Percentiles rank a stretch among this genome's conserved stretches.
Conservation (phyloP, 2,797 vertebrate species). For the Thripadectes ignobilis region DNA sequence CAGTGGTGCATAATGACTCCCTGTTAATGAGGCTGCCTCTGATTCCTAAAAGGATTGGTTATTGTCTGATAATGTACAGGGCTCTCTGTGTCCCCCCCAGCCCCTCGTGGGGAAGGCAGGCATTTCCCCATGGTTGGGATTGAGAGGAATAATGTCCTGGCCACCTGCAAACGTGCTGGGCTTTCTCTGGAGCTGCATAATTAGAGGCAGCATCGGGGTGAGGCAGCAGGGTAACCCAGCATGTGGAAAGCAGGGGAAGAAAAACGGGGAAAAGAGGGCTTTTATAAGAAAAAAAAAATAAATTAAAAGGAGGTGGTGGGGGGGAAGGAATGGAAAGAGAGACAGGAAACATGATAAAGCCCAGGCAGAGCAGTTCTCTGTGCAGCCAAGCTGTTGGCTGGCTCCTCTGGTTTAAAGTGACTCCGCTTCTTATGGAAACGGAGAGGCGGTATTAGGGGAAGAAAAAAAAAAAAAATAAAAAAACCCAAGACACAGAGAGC, state of each 20-base stretch:
- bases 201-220: neutral
- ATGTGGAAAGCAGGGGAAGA: neutral
- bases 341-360: constrained; percentile 37
- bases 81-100: neutral
- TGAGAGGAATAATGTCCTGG: neutral
- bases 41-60: neutral
- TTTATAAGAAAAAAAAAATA: no score
- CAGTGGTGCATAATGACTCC: neutral
- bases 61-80: neutral
- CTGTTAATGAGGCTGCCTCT: neutral
- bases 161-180: neutral
- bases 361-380: constrained; percentile 1
- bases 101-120: neutral
- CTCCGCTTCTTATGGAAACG: constrained; percentile 68
- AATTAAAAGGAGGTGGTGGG: neutral
- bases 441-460: constrained; percentile 75
- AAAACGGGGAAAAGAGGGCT: neutral
- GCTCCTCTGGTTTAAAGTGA: constrained; percentile 66
- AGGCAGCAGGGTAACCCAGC: neutral
- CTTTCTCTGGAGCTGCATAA: neutral
- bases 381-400: constrained; percentile 14
- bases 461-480: neutral
- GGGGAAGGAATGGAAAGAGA: neutral
- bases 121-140: constrained; percentile 2
- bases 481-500: constrained; percentile 73